phyloP scores from a whole-genome alignment of 2,888 invertebrate genomes.

The Lysandra bellargus region DNA sequence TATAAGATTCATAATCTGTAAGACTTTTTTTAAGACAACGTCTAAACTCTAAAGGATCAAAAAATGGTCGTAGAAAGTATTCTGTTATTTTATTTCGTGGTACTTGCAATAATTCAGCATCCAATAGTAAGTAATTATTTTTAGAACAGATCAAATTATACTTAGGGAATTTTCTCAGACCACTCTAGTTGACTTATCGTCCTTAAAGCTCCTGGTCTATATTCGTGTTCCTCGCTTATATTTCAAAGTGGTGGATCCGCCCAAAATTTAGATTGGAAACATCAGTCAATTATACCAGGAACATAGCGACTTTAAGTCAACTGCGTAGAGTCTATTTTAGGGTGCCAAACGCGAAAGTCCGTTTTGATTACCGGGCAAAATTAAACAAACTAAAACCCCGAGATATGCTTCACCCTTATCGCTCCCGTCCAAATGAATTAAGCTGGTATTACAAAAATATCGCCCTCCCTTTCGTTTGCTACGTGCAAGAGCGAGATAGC shows the following conservation, averaged over 20 bases:
- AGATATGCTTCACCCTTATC: constrained; percentile 46
- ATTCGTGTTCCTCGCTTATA: constrained; percentile 60
- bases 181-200: background rate
- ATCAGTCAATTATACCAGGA: constrained; percentile 40
- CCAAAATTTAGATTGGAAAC: constrained; percentile 66
- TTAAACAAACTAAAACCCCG: constrained; percentile 46
- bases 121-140: background rate
- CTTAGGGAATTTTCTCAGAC: background rate
- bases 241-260: constrained; percentile 60
- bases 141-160: background rate
- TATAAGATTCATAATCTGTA: too few species aligned
- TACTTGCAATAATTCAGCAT: too few species aligned
- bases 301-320: constrained; percentile 40
- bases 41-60: too few species aligned
- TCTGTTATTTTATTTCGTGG: too few species aligned
- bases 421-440: constrained; percentile 47
- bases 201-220: constrained; percentile 47
- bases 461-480: constrained; percentile 34
- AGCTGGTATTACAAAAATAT: constrained; percentile 41
- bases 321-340: constrained; percentile 45
- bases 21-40: too few species aligned
- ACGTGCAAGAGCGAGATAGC: constrained; percentile 31
- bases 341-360: constrained; percentile 32
- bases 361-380: constrained; percentile 45
- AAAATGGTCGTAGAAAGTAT: too few species aligned